Evolutionary conservation across 2,888 invertebrate genomes (phyloP), one percentile per base, ranked within the genome.

Genomic region (Nemotelus pantherinus): DNA sequence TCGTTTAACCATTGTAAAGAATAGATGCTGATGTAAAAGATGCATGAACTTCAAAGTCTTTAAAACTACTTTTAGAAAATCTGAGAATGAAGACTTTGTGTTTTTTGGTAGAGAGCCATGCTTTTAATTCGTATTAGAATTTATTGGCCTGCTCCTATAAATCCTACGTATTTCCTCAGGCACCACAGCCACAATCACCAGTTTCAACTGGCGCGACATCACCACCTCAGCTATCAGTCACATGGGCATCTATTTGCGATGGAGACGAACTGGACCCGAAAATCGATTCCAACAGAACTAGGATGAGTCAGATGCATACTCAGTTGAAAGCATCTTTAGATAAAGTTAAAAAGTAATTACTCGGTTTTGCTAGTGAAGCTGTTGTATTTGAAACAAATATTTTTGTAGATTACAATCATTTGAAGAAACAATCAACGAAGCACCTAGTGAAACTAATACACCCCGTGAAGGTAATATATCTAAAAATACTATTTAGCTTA

Each of bases 221-320:
- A 68, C 84, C 87, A 2, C 86, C 86, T 81, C 87, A 87, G 82
- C 82, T 87, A 77, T 87, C 87, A 75, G 87, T 87, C 79, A 87
- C 86, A 80, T 87, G 87, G 87, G 87, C 87, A 77, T 84, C 85
- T 77, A 84, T 86, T 81, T 85, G 84, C 82, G 85, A 84, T 77
- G 80, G 83, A 80, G 83, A 83, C 79, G 83, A 82, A 72, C 76
- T 79, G 60, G 81, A 81, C 81, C 82, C 82, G 75, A 84, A 10
- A 77, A 67, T 58, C 47, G 71, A 77, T 64, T 39, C 70, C 41
- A 74, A 74, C 41, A 60, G 41, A 63, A 74, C 74, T 45, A 74
- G 60, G 50, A 74, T 74, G 74, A 74, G 74, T 25, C 71, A 70
- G 71, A 77, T 77, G 71, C 77, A 77, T n/a, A 60, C 58, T 3